A percentile compares a stretch with the other conserved stretches of the same genome.
phyloP scores from a whole-genome alignment of 2,113 vertebrate species.

The Kryptolebias marmoratus region DNA sequence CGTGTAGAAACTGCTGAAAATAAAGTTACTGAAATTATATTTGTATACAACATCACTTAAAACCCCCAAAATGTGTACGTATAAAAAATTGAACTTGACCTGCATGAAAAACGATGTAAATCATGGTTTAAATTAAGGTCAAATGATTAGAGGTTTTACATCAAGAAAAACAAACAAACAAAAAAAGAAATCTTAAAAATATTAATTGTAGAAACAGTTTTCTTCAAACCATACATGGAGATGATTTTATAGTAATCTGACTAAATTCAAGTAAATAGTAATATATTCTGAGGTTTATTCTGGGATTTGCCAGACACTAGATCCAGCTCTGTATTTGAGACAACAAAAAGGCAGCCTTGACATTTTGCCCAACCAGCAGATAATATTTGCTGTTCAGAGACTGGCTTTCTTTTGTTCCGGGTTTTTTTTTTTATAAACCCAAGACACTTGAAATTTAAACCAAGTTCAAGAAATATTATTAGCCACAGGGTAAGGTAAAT shows the following conservation, averaged over 20 bases:
- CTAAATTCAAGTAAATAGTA: conserved; percentile 73
- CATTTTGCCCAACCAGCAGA: conserved; percentile 83
- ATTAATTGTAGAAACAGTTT: conserved; percentile 20
- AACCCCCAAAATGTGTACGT: conserved; percentile 1
- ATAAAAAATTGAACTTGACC: background rate
- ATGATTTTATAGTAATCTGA: conserved; percentile 58
- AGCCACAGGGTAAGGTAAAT: conserved; percentile 86
- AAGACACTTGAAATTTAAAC: conserved; percentile 88
- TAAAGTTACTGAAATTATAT: conserved; percentile 14
- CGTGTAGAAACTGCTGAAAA: conserved; percentile 33
- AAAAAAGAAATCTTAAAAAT: background rate
- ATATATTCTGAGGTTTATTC: conserved; percentile 76
- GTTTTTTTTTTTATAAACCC: conserved; percentile 80
- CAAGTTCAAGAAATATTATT: conserved; percentile 86
- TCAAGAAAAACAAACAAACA: background rate
- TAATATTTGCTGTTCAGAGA: conserved; percentile 85
- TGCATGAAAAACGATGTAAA: conserved; percentile 10
- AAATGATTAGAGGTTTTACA: background rate
- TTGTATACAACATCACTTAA: background rate
- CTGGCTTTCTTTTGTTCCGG: conserved; percentile 84
- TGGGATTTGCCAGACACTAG: conserved; percentile 77
- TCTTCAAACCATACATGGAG: conserved; percentile 49
- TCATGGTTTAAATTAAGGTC: background rate
- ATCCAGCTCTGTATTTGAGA: conserved; percentile 78
- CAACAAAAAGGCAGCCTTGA: conserved; percentile 85